Percentiles rank a stretch among this genome's conserved stretches.
phyloP scores from a whole-genome alignment of 2,113 vertebrate genomes.

The Rallus limicola region DNA sequence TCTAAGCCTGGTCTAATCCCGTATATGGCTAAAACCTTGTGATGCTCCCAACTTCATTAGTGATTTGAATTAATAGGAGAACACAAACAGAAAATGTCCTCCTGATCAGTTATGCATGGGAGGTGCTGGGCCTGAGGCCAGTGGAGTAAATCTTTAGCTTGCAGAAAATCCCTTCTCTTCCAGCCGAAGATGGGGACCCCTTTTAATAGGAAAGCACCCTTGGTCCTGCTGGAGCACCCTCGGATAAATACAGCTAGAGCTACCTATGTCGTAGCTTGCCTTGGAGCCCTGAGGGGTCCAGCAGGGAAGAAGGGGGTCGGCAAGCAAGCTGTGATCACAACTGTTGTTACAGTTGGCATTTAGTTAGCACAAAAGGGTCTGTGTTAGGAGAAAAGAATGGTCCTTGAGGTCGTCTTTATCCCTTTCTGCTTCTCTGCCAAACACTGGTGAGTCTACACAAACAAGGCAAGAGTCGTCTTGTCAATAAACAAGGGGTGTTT shows the following conservation, averaged over 20 bases:
- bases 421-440: neutral
- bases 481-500: neutral
- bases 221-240: neutral
- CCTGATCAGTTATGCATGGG: neutral
- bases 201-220: neutral
- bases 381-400: neutral
- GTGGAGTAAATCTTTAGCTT: neutral
- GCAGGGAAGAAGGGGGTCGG: neutral
- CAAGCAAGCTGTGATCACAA: neutral
- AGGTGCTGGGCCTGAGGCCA: neutral
- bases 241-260: neutral
- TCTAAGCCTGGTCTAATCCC: conserved; percentile 53
- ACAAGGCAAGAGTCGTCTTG: neutral
- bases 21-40: neutral
- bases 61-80: conserved; percentile 15
- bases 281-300: neutral
- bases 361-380: neutral
- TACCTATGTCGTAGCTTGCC: neutral
- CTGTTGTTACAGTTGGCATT: neutral
- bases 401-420: neutral
- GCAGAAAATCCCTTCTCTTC: neutral
- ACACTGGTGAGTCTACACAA: neutral
- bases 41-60: conserved; percentile 49
- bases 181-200: neutral
- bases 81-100: neutral